Conservation (phyloP, 2,797 vertebrate species). For the Sebastiscus tertius region DNA sequence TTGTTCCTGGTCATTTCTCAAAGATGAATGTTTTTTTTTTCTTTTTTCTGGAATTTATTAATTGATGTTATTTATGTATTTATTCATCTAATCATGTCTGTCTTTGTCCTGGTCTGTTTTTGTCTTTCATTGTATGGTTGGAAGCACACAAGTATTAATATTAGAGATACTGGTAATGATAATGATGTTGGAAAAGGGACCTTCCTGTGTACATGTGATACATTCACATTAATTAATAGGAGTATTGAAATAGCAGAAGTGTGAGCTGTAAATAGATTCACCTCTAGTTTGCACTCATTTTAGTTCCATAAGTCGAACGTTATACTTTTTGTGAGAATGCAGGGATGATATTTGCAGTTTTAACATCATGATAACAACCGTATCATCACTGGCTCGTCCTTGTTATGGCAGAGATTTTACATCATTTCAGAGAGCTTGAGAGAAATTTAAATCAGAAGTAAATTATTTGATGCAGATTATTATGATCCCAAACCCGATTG, state of each 20-base stretch:
- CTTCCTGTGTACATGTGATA: not conserved
- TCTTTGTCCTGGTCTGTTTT: slow-evolving; percentile 38
- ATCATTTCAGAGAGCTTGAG: not conserved
- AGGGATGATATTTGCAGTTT: not conserved
- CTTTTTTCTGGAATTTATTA: slow-evolving; percentile 20
- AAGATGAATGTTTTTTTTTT: not conserved
- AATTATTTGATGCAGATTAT: slow-evolving; percentile 4
- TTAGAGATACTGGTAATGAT: not conserved
- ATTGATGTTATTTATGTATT: slow-evolving; percentile 47
- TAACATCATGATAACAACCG: not conserved
- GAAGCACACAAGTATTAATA: slow-evolving; percentile 1
- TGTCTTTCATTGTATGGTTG: slow-evolving; percentile 7
- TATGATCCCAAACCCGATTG: not conserved
- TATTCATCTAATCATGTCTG: slow-evolving; percentile 29
- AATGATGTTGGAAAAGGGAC: not conserved
- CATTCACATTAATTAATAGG: not conserved
- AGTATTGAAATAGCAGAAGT: not conserved
- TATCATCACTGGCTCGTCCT: not conserved
- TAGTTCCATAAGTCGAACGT: not conserved
- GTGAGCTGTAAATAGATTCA: not conserved
- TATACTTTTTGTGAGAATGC: not conserved
- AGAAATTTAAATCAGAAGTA: not conserved
- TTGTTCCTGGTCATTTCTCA: slow-evolving; percentile 14
- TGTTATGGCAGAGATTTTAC: not conserved
- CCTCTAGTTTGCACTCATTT: not conserved